phyloP scores from a whole-genome alignment of 2,888 invertebrate genomes.

The Cremastinae sp. region DNA sequence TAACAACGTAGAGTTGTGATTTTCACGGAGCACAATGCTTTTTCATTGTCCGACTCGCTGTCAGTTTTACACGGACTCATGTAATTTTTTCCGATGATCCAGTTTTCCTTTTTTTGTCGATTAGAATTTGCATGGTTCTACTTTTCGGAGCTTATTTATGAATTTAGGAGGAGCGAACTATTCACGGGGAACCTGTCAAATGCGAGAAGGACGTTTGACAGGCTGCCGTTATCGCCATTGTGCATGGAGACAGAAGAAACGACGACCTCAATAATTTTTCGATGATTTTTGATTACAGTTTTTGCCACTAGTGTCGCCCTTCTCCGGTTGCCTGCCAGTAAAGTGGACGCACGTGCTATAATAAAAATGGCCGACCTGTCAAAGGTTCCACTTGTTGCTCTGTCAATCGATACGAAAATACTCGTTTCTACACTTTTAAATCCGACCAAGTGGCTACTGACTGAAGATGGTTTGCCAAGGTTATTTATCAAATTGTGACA shows the following conservation, averaged over 20 bases:
- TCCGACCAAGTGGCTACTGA: conserved; percentile 85
- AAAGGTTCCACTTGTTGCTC: conserved; percentile 71
- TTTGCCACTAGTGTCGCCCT: too few relatives aligned
- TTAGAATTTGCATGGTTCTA: not conserved
- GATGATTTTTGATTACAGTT: too few relatives aligned
- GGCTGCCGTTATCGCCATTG: conserved; percentile 71
- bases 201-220: conserved; percentile 68
- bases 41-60: conserved; percentile 1
- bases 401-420: conserved; percentile 69
- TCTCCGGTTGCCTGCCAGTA: too few relatives aligned
- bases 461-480: conserved; percentile 83
- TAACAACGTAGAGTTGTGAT: not conserved
- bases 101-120: not conserved
- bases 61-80: not conserved
- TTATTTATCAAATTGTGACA: conserved; percentile 65
- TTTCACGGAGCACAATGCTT: not conserved
- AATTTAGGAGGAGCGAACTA: conserved; percentile 32
- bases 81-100: not conserved
- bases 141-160: not conserved
- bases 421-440: conserved; percentile 85
- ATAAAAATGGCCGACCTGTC: conserved; percentile 70
- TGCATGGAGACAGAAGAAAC: conserved; percentile 42
- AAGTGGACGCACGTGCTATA: not conserved
- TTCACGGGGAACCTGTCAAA: conserved; percentile 62
- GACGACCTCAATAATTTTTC: too few relatives aligned